Evolutionary conservation across 2,888 invertebrate genomes (phyloP).

Genomic region (Ganaspis brasiliensis): DNA sequence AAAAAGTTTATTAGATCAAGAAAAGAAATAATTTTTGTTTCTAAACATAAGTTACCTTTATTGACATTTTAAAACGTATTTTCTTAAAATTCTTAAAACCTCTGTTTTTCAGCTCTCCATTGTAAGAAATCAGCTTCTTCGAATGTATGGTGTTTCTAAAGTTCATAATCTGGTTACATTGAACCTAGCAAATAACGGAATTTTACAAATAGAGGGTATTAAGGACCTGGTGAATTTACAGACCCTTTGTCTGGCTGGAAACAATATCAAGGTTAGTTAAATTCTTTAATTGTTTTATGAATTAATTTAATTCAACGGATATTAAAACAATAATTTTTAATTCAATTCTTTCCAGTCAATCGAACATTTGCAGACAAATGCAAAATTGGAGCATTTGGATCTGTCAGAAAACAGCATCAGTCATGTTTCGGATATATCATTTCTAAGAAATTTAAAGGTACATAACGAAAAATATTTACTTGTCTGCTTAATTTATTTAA

Average conservation of each 20-base stretch:
- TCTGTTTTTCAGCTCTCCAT: constrained; percentile 91
- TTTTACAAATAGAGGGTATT: constrained; percentile 93
- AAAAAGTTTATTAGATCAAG: too few species aligned
- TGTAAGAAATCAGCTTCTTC: constrained; percentile 91
- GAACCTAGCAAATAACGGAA: constrained; percentile 93
- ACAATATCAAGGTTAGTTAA: constrained; percentile 89
- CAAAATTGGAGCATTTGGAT: constrained; percentile 91
- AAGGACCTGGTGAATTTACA: constrained; percentile 91
- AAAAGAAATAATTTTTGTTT: too few species aligned
- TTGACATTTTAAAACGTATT: not conserved
- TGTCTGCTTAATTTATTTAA: not conserved
- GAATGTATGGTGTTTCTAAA: constrained; percentile 93
- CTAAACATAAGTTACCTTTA: not conserved
- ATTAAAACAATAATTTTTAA: too few species aligned
- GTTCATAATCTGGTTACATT: constrained; percentile 90
- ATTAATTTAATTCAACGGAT: too few species aligned
- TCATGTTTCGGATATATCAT: constrained; percentile 91
- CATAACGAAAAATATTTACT: too few species aligned
- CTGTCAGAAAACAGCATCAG: constrained; percentile 94
- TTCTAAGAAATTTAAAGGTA: constrained; percentile 90
- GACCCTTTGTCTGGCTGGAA: constrained; percentile 92
- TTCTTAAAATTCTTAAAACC: too few species aligned
- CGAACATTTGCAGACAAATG: constrained; percentile 92
- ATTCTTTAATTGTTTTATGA: constrained; percentile 24
- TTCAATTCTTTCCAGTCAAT: constrained; percentile 87